Evolutionary conservation across 2,888 invertebrate species (phyloP), one percentile per base, ranked within the genome.

Genomic region (Hyposoter dolosus): DNA sequence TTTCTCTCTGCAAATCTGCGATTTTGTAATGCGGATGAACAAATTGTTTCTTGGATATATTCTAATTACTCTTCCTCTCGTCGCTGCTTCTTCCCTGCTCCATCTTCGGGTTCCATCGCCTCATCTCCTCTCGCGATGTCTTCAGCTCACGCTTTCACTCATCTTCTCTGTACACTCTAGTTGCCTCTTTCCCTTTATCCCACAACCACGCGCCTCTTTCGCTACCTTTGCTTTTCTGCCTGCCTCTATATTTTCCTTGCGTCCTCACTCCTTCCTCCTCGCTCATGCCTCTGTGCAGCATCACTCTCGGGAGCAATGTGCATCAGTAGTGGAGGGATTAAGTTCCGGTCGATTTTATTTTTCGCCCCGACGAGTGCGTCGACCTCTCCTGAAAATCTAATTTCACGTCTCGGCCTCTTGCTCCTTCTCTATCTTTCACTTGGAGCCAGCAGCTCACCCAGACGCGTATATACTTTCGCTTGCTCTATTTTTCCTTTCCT

Each of bases 31-130:
- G 15, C 5, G 4, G 23, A 28, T 15, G n/a, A n/a, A n/a, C 15
- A 15, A 60, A 28, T 60, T 60, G 28, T 28, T 28, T 60, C 15
- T 23, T 60, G 28, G 5, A 60, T 60, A 3, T 15, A 60, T 91
- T 91, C 91, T 92, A 91, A 91, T 91, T 92, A 91, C 87, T 79
- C 84, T 63, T 47, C 56, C 50, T 40, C 60, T 56, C 78, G 56
- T 74, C 40, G 60, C 65, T 76, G 65, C 79, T 43, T 56, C 77
- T 82, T 79, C 78, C 83, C 47, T 28, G 19, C 74, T 78, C 77
- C 17, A 74, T 65, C 80, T 76, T 71, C 63, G 69, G 53, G 32
- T 60, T 60, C n/a, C 43, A 74, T 45, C 50, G 45, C 77, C 75
- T 76, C 69, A 53, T 84, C 80, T 7, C 50, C 65, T 60, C 45